These are phyloP conservation scores for Arbacia lixula DNA, from an alignment of 53 echinoderm and acorn worm species.

Conservation along the genomic window DNA sequence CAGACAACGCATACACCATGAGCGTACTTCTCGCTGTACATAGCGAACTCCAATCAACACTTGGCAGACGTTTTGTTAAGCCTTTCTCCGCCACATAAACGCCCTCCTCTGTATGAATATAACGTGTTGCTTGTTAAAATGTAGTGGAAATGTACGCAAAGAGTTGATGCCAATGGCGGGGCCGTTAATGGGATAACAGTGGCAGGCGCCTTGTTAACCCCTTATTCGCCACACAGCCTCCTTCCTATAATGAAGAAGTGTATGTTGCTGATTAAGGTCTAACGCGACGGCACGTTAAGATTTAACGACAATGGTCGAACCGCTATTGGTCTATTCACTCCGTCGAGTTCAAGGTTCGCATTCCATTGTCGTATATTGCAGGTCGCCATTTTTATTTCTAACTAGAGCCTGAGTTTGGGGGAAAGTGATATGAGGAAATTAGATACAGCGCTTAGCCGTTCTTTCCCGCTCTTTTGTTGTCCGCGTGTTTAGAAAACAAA, in stretches of 20 bases:
- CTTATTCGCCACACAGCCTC: background rate
- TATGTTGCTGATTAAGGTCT: no score
- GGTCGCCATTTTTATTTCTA: no score
- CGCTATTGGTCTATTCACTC: background rate
- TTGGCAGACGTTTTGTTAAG: no score
- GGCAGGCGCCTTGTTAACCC: background rate
- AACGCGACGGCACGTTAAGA: background rate
- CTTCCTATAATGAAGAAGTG: no score
- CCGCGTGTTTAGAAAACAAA: slow-evolving; percentile 39
- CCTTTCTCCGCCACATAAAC: no score
- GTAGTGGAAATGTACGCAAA: no score
- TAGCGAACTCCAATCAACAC: no score
- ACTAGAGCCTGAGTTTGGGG: no score
- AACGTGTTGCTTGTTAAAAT: no score
- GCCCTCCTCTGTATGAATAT: no score
- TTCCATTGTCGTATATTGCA: slow-evolving; percentile 14
- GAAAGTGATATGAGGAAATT: slow-evolving; percentile 12
- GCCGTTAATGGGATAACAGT: background rate
- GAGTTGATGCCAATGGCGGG: background rate
- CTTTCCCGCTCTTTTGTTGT: slow-evolving; percentile 11
- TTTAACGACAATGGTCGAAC: background rate
- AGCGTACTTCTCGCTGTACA: no score
- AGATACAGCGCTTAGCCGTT: slow-evolving; percentile 6
- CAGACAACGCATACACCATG: no score
- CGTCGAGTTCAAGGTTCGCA: slow-evolving; percentile 18